Conservation (phyloP, 1,140 invertebrate genomes). For the Drosophila tropicalis region DNA sequence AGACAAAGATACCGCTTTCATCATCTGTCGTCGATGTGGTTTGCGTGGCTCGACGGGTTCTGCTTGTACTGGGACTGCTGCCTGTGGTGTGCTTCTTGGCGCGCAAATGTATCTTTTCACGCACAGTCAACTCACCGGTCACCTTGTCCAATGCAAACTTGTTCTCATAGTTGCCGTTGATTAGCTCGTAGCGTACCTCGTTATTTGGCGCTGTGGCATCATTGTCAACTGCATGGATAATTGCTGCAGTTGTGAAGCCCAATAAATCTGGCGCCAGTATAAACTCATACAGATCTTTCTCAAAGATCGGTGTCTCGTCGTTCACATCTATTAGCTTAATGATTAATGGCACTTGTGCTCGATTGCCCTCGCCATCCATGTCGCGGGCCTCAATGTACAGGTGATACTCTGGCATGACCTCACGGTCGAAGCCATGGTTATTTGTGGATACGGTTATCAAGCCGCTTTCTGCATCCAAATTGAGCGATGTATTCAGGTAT, state of each 20-base stretch:
- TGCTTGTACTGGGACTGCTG: constrained; percentile 40
- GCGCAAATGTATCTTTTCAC: constrained; percentile 65
- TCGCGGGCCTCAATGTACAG: constrained; percentile 93
- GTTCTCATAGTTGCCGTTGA: constrained; percentile 90
- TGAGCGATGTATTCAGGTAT: constrained; percentile 89
- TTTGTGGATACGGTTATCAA: constrained; percentile 90
- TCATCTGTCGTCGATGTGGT: constrained; percentile 45
- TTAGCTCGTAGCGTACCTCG: constrained; percentile 92
- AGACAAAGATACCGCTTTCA: constrained; percentile 85
- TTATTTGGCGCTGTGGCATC: constrained; percentile 94
- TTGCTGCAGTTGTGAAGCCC: constrained; percentile 89
- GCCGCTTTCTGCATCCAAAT: constrained; percentile 91
- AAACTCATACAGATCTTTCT: constrained; percentile 91
- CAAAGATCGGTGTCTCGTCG: constrained; percentile 93
- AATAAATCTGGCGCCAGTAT: constrained; percentile 89
- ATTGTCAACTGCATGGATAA: constrained; percentile 91
- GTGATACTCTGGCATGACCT: constrained; percentile 89
- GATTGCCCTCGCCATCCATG: constrained; percentile 91
- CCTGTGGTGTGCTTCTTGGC: constrained; percentile 76
- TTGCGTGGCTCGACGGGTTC: constrained; percentile 58
- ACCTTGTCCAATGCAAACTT: constrained; percentile 91
- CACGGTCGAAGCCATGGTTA: constrained; percentile 91
- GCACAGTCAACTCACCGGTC: constrained; percentile 87
- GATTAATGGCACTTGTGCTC: constrained; percentile 88
- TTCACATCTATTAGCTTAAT: constrained; percentile 93